Evolutionary conservation across 2,888 invertebrate species (phyloP).

Genomic region (Drosophila falleni): DNA sequence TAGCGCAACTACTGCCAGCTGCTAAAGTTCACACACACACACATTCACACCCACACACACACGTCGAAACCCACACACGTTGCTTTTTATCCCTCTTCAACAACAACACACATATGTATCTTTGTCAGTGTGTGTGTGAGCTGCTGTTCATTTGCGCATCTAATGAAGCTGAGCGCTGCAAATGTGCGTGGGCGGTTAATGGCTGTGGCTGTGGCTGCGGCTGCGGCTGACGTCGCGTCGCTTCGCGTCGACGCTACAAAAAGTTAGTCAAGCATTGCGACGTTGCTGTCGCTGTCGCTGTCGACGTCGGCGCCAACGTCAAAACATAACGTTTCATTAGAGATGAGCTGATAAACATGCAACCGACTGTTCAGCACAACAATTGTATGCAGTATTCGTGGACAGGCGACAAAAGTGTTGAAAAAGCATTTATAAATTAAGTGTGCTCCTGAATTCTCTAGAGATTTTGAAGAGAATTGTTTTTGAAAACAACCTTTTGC

Average conservation of each 20-base stretch:
- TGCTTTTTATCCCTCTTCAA: slow-evolving; percentile 12
- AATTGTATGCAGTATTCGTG: slow-evolving; percentile 1
- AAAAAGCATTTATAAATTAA: no score
- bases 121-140: slow-evolving; percentile 1
- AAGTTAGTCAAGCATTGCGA: slow-evolving; percentile 54
- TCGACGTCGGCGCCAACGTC: slow-evolving; percentile 21
- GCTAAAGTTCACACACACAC: slow-evolving; percentile 69
- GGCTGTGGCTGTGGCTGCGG: slow-evolving; percentile 58
- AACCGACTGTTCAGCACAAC: slow-evolving; percentile 17
- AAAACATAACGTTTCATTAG: slow-evolving; percentile 78
- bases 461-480: no score
- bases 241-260: slow-evolving; percentile 44
- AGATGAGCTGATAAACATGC: slow-evolving; percentile 78
- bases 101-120: neutral
- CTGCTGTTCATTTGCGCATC: slow-evolving; percentile 74
- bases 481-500: no score
- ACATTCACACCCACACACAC: no score
- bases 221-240: slow-evolving; percentile 8
- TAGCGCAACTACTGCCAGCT: slow-evolving; percentile 68
- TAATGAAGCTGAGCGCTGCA: slow-evolving; percentile 74
- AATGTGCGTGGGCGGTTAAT: slow-evolving; percentile 79
- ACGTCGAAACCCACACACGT: slow-evolving; percentile 31
- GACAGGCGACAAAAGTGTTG: slow-evolving; percentile 19
- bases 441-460: no score
- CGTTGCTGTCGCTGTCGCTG: neutral